phyloP scores from a whole-genome alignment of 2,113 vertebrate genomes.

The Ondatra zibethicus region DNA sequence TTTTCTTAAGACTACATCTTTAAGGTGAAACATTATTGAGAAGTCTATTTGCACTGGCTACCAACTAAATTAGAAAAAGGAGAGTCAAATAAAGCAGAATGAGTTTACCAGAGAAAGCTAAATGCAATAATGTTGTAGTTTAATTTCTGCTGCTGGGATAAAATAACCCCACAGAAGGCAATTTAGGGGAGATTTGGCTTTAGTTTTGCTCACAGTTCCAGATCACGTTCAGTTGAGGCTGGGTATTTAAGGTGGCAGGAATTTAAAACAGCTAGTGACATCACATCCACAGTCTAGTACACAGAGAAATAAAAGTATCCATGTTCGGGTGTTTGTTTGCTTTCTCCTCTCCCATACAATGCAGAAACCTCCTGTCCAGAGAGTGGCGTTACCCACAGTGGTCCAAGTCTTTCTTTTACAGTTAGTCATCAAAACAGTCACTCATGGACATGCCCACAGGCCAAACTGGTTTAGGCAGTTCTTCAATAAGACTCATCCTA shows the following conservation, averaged over 20 bases:
- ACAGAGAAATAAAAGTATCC: background rate
- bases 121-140: background rate
- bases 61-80: constrained; percentile 32
- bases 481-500: background rate
- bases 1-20: constrained; percentile 43
- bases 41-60: constrained; percentile 47
- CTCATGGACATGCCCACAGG: background rate
- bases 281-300: background rate
- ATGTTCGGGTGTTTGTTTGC: background rate
- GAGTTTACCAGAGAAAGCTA: constrained; percentile 30
- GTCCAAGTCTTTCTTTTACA: background rate
- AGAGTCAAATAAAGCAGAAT: constrained; percentile 47
- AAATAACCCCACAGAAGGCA: background rate
- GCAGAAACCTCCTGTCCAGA: background rate
- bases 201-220: background rate
- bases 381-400: background rate
- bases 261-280: background rate
- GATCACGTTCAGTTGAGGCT: background rate
- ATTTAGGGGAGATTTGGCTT: background rate
- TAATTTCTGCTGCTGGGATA: background rate
- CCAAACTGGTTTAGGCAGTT: background rate
- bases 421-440: background rate
- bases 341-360: background rate
- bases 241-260: background rate
- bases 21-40: constrained; percentile 40